Base-by-base conservation (phyloP, 2,113 vertebrate genomes). In the Phyllostomus hastatus region DNA sequence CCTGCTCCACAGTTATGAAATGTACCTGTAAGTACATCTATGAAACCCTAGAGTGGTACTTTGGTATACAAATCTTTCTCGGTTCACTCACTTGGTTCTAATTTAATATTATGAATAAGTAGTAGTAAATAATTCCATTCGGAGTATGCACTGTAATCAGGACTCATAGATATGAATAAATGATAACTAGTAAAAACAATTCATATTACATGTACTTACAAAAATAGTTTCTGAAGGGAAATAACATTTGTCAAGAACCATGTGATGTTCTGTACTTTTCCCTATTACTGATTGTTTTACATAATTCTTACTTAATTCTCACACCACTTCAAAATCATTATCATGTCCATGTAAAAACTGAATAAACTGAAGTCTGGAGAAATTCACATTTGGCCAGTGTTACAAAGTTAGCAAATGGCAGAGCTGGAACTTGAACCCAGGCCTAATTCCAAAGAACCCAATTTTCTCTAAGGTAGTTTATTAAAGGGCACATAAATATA, bases 91-190 rank as follows among this genome's bases (percentile, higher is more conserved):
- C 54, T 59, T 57, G 43, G 28, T 92, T 89, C 67, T 76, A 88
- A 84, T 48, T 54, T 61, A 93, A 96, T 59, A 92, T 41, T 92
- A 33, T 73, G 26, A 94, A 59, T 69, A 92, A 78, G 6, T 54
- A 75, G 11, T 92, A 89, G 75, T 79, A 95, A 97, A 72, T 54
- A 87, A 92, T 72, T 89, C 86, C 22, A 86, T n/a, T 90, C 57
- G 88, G 59, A 82, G 26, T 52, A 76, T 81, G 10, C 8, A 84
- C 1, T 90, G n/a, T 87, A 35, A 82, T 59, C 11, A 67, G 64
- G 84, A 96, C 52, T 33, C 90, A 12, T 14, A 95, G 28, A 38
- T 78, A 90, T 17, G 54, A 31, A 41, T 92, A 17, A 78, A 73
- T 26, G n/a, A 7, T 70, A 94, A 54, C 52, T 79, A 90, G 52